Percentiles rank a stretch among this genome's conserved stretches.
phyloP scores from a whole-genome alignment of 2,888 invertebrate species.

The Tridacna crocea region DNA sequence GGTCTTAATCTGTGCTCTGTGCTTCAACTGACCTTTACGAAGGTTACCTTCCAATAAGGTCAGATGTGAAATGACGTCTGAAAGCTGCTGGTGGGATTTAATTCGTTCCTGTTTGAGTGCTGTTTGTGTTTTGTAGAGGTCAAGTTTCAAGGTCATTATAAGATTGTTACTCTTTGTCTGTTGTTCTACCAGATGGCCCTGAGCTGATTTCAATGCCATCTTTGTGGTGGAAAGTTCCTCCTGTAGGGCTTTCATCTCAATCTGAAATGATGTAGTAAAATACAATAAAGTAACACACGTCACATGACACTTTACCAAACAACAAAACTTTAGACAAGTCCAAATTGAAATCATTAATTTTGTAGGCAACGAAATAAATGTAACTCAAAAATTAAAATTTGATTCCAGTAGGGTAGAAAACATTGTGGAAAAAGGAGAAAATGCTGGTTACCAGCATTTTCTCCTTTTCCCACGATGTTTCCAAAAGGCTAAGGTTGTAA shows the following conservation, averaged over 20 bases:
- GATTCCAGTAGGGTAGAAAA: too few species aligned
- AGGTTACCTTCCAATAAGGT: slow-evolving; percentile 75
- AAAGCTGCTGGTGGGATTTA: slow-evolving; percentile 69
- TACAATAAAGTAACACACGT: not conserved
- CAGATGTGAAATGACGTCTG: slow-evolving; percentile 73
- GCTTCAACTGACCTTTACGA: slow-evolving; percentile 69
- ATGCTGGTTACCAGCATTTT: too few species aligned
- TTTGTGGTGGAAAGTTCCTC: slow-evolving; percentile 48
- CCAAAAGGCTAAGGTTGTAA: too few species aligned
- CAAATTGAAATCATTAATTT: too few species aligned
- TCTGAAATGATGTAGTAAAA: slow-evolving; percentile 16
- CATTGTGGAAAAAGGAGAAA: too few species aligned
- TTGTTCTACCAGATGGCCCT: slow-evolving; percentile 62
- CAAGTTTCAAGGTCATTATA: slow-evolving; percentile 67
- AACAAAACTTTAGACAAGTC: too few species aligned
- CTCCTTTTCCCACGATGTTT: too few species aligned
- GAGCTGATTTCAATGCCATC: slow-evolving; percentile 60
- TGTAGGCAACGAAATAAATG: too few species aligned
- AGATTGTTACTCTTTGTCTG: slow-evolving; percentile 67
- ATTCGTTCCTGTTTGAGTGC: slow-evolving; percentile 56
- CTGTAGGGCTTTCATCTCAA: slow-evolving; percentile 24
- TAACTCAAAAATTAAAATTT: too few species aligned
- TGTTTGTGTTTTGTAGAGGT: slow-evolving; percentile 68
- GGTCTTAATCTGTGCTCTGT: slow-evolving; percentile 63
- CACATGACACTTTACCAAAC: too few species aligned